Conservation (phyloP, 2,113 vertebrate genomes). For the Noctilio leporinus region DNA sequence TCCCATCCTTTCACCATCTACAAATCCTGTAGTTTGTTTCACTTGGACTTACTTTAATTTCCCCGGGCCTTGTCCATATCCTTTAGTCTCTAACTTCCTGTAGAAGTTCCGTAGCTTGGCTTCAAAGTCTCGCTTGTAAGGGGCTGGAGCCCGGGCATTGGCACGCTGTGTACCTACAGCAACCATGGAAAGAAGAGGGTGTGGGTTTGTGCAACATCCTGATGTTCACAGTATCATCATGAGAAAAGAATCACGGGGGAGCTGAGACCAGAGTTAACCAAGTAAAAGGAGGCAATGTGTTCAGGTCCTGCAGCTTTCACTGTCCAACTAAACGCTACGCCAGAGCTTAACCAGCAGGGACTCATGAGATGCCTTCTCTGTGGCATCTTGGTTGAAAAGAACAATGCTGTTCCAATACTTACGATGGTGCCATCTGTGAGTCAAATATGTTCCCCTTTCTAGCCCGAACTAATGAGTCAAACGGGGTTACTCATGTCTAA, state of each 20-base stretch:
- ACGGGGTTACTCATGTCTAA: slow-evolving; percentile 1
- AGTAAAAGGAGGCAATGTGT: background rate
- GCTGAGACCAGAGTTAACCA: background rate
- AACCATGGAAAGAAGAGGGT: slow-evolving; percentile 34
- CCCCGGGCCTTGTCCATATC: slow-evolving; percentile 97
- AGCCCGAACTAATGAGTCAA: slow-evolving; percentile 36
- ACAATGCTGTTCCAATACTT: background rate
- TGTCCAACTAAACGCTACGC: background rate
- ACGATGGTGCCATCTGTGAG: background rate
- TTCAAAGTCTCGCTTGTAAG: slow-evolving; percentile 98
- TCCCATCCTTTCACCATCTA: background rate
- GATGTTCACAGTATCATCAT: background rate
- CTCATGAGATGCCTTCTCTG: background rate
- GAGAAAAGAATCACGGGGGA: background rate
- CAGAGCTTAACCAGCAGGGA: background rate
- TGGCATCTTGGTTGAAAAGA: background rate
- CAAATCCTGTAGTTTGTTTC: background rate
- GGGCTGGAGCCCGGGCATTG: slow-evolving; percentile 95
- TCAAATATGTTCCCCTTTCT: slow-evolving; percentile 14
- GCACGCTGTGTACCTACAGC: slow-evolving; percentile 93
- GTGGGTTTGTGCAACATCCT: background rate
- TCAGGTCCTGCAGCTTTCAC: background rate
- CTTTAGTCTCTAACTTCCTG: slow-evolving; percentile 97
- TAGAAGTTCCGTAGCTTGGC: slow-evolving; percentile 99
- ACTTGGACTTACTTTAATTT: slow-evolving; percentile 91